Evolutionary conservation across 2,797 vertebrate genomes (phyloP), one percentile per base, ranked within the genome.

Genomic region (Chrosomus eos): DNA sequence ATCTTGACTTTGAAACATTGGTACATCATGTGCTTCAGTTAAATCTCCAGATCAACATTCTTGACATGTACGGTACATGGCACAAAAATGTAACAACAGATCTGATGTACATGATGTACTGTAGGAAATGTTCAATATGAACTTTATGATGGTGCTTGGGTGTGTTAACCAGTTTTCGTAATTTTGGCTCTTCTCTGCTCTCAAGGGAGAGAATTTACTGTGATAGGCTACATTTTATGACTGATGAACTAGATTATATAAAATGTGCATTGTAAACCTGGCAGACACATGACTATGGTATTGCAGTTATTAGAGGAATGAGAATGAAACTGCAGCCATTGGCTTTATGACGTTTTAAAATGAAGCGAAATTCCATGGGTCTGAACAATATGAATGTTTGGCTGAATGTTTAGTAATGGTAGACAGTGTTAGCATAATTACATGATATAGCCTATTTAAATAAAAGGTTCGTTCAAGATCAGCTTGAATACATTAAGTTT

Each of bases 201-300:
- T 60, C 51, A 28, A 23, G 3, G 19, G 28, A 66, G 31, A 8
- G 13, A 26, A n/a, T 60, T 81, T 40, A 55, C 21, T 16, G 23
- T 83, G 60, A 53, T 31, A 82, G 28, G 70, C 38, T 51, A 26
- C 53, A 45, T 62, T 82, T 73, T 73, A 62, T 74, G 72, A 67
- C 8, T 14, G 81, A 55, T 76, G 72, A 76, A 74, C 40, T 64
- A 77, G 58, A 74, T 64, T 51, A 75, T 38, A 33, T 75, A 38
- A 83, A 43, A 77, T 76, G 19, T 83, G 62, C 62, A 28, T 36
- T 40, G 33, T 43, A 53, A 72, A 74, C 58, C 31, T 36, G 36
- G 33, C 21, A 66, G 43, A 21, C 33, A 40, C n/a, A n/a, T n/a
- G n/a, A n/a, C 40, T 53, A 43, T 28, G 53, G 45, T 80, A 80